phyloP scores from a whole-genome alignment of 1,140 invertebrate species.

The Leptestheria dahalacensis region DNA sequence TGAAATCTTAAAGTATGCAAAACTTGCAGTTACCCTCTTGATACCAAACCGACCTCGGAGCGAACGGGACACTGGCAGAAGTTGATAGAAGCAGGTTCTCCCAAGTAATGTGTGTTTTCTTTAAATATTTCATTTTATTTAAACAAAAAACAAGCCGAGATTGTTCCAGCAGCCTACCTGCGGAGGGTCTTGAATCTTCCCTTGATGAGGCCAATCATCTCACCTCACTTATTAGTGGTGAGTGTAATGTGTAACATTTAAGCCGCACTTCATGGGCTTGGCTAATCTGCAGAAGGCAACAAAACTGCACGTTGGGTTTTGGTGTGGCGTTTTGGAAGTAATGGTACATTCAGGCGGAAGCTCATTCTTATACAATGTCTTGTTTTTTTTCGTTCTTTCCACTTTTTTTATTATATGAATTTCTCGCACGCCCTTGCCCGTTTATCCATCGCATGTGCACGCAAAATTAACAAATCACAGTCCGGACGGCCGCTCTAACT shows the following conservation, averaged over 20 bases:
- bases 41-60: background rate
- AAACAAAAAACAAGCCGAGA: too few species aligned
- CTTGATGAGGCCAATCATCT: too few species aligned
- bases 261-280: too few species aligned
- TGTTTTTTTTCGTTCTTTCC: slow-evolving; percentile 2
- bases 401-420: background rate
- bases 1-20: background rate
- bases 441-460: background rate
- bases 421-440: background rate
- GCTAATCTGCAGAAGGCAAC: too few species aligned
- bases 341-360: background rate
- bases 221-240: too few species aligned
- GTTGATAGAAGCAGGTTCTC: background rate
- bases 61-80: background rate
- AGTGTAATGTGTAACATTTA: too few species aligned
- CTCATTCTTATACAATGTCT: background rate
- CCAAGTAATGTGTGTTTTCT: background rate
- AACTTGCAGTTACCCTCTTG: background rate
- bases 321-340: background rate
- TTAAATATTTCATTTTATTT: too few species aligned
- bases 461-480: slow-evolving; percentile 1
- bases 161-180: too few species aligned
- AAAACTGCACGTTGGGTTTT: background rate
- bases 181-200: too few species aligned
- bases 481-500: slow-evolving; percentile 14